These are phyloP conservation scores for Helarctos malayanus DNA, from an alignment of 2,797 vertebrate species.

Conservation along the genomic window DNA sequence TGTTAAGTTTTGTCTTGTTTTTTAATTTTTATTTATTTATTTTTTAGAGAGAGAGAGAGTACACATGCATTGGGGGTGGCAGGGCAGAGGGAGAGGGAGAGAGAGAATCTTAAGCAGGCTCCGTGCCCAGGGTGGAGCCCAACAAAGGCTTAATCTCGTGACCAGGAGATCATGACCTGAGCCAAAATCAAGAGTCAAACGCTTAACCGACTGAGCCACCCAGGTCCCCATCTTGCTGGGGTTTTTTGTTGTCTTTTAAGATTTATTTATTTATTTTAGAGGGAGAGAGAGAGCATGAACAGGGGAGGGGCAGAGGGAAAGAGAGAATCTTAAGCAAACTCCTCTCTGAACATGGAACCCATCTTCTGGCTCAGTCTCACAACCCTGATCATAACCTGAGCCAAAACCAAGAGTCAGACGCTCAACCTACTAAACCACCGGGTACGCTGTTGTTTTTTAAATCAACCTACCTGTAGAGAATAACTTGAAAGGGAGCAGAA, in stretches of 20 bases:
- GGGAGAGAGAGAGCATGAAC: neutral
- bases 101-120: neutral
- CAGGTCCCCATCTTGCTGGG: neutral
- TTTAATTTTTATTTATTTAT: neutral
- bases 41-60: neutral
- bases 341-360: neutral
- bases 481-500: neutral
- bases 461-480: constrained; percentile 31
- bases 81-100: neutral
- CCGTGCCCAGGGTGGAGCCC: neutral
- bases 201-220: neutral
- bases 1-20: neutral
- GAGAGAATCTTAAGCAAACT: neutral
- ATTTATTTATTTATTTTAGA: neutral
- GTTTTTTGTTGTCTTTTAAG: neutral
- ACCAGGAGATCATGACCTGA: neutral
- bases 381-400: neutral
- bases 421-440: neutral
- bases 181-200: neutral
- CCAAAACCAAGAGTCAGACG: neutral
- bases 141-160: neutral
- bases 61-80: too few relatives aligned
- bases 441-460: neutral
- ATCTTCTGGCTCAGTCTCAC: neutral
- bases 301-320: neutral